phyloP scores from a whole-genome alignment of 2,888 invertebrate genomes.

The Parelbella ahira region DNA sequence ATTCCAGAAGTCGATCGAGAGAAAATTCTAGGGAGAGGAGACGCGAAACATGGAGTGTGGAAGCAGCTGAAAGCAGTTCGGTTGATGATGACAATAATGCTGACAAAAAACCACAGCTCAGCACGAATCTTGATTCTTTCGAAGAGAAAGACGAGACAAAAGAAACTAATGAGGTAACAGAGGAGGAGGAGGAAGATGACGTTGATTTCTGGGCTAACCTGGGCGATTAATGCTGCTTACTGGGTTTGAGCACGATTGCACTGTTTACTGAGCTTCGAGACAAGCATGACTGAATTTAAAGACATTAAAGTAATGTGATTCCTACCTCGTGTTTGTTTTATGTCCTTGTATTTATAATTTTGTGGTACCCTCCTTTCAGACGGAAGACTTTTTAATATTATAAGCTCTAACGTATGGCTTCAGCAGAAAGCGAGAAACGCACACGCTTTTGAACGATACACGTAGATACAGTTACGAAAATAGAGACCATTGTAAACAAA shows the following conservation, averaged over 20 bases:
- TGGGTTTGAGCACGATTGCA: conserved; percentile 55
- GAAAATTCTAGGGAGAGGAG: conserved; percentile 57
- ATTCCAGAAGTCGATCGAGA: conserved; percentile 78
- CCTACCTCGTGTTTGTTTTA: conserved; percentile 61
- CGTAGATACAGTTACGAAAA: conserved; percentile 21
- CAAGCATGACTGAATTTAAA: conserved; percentile 69
- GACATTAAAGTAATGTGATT: conserved; percentile 59
- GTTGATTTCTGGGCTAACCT: conserved; percentile 72
- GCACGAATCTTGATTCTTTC: conserved; percentile 59
- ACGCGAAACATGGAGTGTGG: conserved; percentile 53
- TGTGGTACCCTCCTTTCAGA: conserved; percentile 46
- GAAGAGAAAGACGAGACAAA: conserved; percentile 62
- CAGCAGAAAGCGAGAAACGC: conserved; percentile 20
- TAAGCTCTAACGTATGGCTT: conserved; percentile 64
- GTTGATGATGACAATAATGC: conserved; percentile 41
- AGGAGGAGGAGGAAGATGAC: conserved; percentile 55
- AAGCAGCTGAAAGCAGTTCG: conserved; percentile 46
- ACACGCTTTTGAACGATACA: conserved; percentile 26
- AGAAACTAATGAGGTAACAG: conserved; percentile 60
- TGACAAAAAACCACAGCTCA: conserved; percentile 38
- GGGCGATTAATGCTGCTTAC: conserved; percentile 59
- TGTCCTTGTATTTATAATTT: conserved; percentile 43
- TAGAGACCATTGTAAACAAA: conserved; percentile 22
- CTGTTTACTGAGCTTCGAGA: conserved; percentile 50
- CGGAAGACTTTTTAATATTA: conserved; percentile 40